phyloP scores from a whole-genome alignment of 2,888 invertebrate genomes.

The Galeruca laticollis region DNA sequence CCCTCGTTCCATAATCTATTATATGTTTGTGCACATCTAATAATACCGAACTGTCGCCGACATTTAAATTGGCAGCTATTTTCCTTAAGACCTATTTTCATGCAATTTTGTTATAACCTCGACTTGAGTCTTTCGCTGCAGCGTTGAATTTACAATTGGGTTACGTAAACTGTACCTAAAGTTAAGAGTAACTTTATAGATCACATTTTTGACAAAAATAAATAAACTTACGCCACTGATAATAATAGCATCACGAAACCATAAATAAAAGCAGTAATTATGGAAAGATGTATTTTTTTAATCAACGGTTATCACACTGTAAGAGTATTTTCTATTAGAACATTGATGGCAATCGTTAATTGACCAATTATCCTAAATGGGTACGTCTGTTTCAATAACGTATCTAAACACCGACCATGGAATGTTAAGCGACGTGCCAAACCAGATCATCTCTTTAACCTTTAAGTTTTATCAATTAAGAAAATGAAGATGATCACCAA shows the following conservation, averaged over 20 bases:
- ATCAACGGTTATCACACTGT: neutral
- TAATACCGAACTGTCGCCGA: too few relatives aligned
- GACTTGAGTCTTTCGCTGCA: too few relatives aligned
- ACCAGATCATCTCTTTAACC: conserved; percentile 46
- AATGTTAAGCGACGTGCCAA: conserved; percentile 40
- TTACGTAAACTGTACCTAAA: too few relatives aligned
- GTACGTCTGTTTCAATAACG: conserved; percentile 30
- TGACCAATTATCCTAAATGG: conserved; percentile 33
- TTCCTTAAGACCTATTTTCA: too few relatives aligned
- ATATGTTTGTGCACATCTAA: too few relatives aligned
- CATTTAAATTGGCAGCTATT: too few relatives aligned
- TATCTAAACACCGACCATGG: conserved; percentile 36
- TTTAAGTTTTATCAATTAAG: conserved; percentile 21
- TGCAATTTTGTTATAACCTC: too few relatives aligned
- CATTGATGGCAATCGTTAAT: conserved; percentile 24
- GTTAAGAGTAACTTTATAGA: too few relatives aligned
- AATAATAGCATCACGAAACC: neutral
- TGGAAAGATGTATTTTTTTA: neutral
- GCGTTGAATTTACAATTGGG: neutral
- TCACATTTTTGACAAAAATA: too few relatives aligned
- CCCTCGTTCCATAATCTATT: too few relatives aligned
- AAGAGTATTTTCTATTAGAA: conserved; percentile 3
- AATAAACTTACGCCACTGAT: neutral
- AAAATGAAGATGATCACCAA: too few relatives aligned
- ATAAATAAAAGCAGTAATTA: conserved; percentile 2